Conservation (phyloP, 2,797 vertebrate species). For the Melanotaenia parkinsoni region DNA sequence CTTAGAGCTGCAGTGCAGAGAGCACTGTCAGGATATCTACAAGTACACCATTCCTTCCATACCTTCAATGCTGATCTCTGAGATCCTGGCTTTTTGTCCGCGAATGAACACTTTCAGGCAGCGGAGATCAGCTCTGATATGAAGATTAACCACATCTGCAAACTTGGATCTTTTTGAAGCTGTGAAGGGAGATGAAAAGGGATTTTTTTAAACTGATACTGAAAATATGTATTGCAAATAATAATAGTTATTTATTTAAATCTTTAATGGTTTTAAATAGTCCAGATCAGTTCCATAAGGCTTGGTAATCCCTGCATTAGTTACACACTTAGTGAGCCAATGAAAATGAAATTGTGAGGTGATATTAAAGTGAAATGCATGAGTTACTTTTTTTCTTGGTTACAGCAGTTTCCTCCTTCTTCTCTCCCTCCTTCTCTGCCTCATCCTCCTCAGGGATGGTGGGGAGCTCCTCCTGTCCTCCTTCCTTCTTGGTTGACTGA, state of each 20-base stretch:
- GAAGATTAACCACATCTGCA: slow-evolving; percentile 90
- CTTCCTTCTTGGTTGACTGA: slow-evolving; percentile 81
- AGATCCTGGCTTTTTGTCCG: slow-evolving; percentile 89
- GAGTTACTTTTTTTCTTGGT: slow-evolving; percentile 74
- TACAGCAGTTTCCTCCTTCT: slow-evolving; percentile 81
- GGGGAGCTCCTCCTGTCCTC: slow-evolving; percentile 74
- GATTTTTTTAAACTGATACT: slow-evolving; percentile 5
- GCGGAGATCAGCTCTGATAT: slow-evolving; percentile 90
- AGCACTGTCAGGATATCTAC: too few species aligned
- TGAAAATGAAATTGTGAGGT: not conserved
- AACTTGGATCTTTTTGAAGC: slow-evolving; percentile 86
- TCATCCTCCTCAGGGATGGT: slow-evolving; percentile 83
- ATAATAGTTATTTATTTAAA: too few species aligned
- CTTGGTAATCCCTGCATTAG: not conserved
- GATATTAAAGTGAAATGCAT: not conserved
- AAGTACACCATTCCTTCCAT: slow-evolving; percentile 1
- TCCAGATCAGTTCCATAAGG: not conserved
- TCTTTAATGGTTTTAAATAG: too few species aligned
- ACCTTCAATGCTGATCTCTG: slow-evolving; percentile 97
- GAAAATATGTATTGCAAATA: not conserved
- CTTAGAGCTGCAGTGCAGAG: too few species aligned
- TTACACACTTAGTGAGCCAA: not conserved
- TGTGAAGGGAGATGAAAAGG: slow-evolving; percentile 49
- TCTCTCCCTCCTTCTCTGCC: slow-evolving; percentile 83
- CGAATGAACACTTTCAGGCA: slow-evolving; percentile 93